A percentile compares a stretch with the other conserved stretches of the same genome.
Evolutionary conservation across 1,140 invertebrate genomes (phyloP).

Genomic region (Drosophila pseudoobscura): DNA sequence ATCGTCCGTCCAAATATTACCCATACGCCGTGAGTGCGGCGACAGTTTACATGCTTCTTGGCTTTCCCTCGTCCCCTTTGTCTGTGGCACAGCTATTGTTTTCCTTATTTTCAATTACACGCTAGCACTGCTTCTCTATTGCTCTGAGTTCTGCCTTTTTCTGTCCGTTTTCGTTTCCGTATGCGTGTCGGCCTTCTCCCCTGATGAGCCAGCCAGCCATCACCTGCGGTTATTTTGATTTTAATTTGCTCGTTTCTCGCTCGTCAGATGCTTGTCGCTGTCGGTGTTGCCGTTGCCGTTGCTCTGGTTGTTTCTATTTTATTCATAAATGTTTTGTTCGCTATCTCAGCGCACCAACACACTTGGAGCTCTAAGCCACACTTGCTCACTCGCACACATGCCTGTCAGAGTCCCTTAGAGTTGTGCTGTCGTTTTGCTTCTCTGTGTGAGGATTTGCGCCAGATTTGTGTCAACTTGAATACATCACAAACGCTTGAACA

Average conservation of each 20-base stretch:
- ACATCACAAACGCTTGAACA: conserved; percentile 78
- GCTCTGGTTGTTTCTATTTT: conserved; percentile 60
- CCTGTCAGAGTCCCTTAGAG: conserved; percentile 73
- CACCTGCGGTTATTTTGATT: conserved; percentile 70
- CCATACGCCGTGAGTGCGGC: conserved; percentile 34
- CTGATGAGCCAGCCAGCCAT: background rate
- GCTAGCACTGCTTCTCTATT: conserved; percentile 42
- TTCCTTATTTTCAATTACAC: conserved; percentile 69
- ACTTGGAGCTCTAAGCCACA: conserved; percentile 12
- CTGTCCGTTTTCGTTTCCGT: conserved; percentile 10
- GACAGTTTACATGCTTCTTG: conserved; percentile 24
- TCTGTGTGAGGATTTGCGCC: conserved; percentile 74
- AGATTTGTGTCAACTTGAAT: conserved; percentile 82
- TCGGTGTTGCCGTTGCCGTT: conserved; percentile 33
- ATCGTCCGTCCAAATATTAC: conserved; percentile 37
- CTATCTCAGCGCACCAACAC: conserved; percentile 26
- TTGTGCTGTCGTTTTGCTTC: conserved; percentile 45
- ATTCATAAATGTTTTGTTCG: conserved; percentile 73
- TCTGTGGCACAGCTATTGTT: conserved; percentile 48
- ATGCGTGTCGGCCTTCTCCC: background rate
- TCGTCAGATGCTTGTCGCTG: conserved; percentile 46
- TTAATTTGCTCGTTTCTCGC: conserved; percentile 71
- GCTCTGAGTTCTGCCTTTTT: conserved; percentile 16
- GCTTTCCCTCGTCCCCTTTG: conserved; percentile 1
- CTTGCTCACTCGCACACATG: background rate